phyloP scores from a whole-genome alignment of 2,888 invertebrate species.

The Hirtodrosophila alboralis region DNA sequence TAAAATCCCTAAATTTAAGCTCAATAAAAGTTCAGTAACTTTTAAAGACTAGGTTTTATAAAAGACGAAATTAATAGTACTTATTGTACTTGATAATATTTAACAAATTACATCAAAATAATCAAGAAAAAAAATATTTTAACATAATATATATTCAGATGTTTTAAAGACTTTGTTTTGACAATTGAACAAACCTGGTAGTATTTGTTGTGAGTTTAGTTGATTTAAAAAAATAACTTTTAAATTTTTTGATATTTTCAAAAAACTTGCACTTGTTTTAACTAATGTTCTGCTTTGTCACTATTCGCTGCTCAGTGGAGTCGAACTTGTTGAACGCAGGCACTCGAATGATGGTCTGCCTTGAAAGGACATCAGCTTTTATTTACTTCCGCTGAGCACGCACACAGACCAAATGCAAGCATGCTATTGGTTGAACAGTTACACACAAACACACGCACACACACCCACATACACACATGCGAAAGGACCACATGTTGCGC shows the following conservation, averaged over 20 bases:
- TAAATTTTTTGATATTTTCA: slow-evolving; percentile 3
- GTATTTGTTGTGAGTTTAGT: background rate
- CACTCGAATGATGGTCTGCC: slow-evolving; percentile 75
- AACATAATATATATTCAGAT: too few species aligned
- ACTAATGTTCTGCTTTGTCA: slow-evolving; percentile 5
- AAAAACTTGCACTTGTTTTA: slow-evolving; percentile 8
- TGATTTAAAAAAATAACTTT: slow-evolving; percentile 9
- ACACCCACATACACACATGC: slow-evolving; percentile 5
- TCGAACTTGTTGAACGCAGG: slow-evolving; percentile 70
- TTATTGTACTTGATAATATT: too few species aligned
- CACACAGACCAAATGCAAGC: slow-evolving; percentile 36
- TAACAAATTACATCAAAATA: too few species aligned
- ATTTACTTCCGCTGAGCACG: slow-evolving; percentile 67
- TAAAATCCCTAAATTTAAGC: too few species aligned
- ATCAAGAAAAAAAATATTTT: too few species aligned
- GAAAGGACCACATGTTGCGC: slow-evolving; percentile 72
- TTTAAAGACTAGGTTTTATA: too few species aligned
- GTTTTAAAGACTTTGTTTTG: background rate
- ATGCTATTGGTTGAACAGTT: slow-evolving; percentile 64
- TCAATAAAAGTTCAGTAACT: too few species aligned
- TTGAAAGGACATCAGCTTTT: slow-evolving; percentile 78
- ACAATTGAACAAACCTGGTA: slow-evolving; percentile 28
- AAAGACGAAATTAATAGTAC: too few species aligned
- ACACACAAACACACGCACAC: slow-evolving; percentile 2
- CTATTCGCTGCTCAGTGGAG: slow-evolving; percentile 33